phyloP scores from a whole-genome alignment of 2,113 vertebrate species.

The Nyctereutes procyonoides region DNA sequence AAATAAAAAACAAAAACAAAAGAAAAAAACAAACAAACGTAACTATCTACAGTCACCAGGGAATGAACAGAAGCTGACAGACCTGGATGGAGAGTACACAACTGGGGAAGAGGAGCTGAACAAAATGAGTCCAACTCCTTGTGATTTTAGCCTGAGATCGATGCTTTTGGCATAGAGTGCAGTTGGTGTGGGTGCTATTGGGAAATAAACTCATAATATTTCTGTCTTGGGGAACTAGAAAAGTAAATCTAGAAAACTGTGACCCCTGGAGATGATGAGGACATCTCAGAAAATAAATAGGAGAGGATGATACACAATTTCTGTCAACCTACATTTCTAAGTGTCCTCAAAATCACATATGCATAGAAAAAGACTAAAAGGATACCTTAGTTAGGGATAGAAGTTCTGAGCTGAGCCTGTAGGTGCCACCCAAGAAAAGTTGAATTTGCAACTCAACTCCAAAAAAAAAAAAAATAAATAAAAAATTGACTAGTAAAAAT shows the following conservation, averaged over 20 bases:
- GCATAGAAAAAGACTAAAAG: neutral
- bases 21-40: too few species aligned
- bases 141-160: neutral
- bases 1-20: too few species aligned
- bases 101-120: neutral
- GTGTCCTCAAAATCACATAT: neutral
- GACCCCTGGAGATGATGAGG: neutral
- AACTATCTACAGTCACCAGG: neutral
- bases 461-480: neutral
- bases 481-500: neutral
- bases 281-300: neutral
- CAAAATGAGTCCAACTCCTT: neutral
- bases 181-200: neutral
- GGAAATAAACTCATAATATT: neutral
- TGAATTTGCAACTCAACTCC: neutral
- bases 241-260: neutral
- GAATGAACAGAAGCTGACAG: neutral
- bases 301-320: accelerated
- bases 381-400: neutral
- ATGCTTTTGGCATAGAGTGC: neutral
- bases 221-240: neutral
- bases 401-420: neutral
- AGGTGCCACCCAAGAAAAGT: neutral
- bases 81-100: neutral
- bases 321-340: neutral